Percentiles rank a stretch among this genome's conserved stretches.
phyloP scores from a whole-genome alignment of 1,140 invertebrate species.

The Leptinotarsa texana region DNA sequence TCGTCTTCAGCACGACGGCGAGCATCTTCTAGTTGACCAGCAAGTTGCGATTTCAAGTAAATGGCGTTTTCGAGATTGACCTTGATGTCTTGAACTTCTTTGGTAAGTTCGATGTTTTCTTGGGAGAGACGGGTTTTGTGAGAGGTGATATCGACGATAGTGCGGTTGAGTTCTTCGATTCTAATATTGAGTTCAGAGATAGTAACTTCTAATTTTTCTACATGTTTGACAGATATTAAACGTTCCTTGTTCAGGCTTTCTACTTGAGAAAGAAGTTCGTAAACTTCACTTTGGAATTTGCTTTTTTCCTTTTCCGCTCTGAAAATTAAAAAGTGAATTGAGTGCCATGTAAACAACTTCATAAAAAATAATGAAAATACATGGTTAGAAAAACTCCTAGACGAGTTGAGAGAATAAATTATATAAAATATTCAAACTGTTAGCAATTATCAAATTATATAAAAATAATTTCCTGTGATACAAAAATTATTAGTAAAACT shows the following conservation, averaged over 20 bases:
- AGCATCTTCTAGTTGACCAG: constrained; percentile 88
- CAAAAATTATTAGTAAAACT: too few relatives aligned
- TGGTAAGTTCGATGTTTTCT: constrained; percentile 92
- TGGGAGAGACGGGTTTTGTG: constrained; percentile 84
- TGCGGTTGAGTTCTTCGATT: constrained; percentile 94
- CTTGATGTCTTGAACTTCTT: constrained; percentile 94
- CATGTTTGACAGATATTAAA: constrained; percentile 80
- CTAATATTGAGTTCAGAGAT: constrained; percentile 89
- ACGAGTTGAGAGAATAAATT: too few relatives aligned
- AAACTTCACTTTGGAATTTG: constrained; percentile 95
- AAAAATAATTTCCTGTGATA: too few relatives aligned
- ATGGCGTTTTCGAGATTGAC: constrained; percentile 89
- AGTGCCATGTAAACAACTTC: neutral
- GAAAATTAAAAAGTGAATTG: constrained; percentile 19
- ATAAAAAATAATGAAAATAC: too few relatives aligned
- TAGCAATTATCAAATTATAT: too few relatives aligned
- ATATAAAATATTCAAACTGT: too few relatives aligned
- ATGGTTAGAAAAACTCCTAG: too few relatives aligned
- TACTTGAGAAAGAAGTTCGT: constrained; percentile 91
- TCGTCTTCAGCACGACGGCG: constrained; percentile 93
- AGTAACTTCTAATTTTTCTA: constrained; percentile 87
- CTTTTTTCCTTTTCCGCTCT: constrained; percentile 95
- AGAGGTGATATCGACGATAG: constrained; percentile 91
- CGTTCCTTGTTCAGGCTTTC: constrained; percentile 92
- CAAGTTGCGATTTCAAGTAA: constrained; percentile 86